A percentile compares a stretch with the other conserved stretches of the same genome.
These are phyloP conservation scores for Trachymyrmex cornetzi DNA, from an alignment of 1,140 invertebrate genomes.

Conservation along the genomic window DNA sequence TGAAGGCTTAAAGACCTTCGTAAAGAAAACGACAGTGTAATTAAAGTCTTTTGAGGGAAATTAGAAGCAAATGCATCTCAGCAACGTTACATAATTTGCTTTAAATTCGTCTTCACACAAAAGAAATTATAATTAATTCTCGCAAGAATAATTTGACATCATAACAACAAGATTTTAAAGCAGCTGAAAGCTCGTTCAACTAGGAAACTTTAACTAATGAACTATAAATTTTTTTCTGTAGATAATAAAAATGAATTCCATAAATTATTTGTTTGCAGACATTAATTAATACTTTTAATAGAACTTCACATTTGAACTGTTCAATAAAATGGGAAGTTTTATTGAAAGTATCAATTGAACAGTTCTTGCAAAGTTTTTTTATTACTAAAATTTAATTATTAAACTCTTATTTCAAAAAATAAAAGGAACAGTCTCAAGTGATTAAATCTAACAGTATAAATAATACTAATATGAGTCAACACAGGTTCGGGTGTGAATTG, in stretches of 20 bases:
- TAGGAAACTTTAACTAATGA: not conserved
- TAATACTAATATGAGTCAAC: no score
- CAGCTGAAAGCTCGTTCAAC: not conserved
- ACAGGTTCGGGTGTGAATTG: no score
- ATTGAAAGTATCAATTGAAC: no score
- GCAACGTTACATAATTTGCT: not conserved
- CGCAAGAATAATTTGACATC: not conserved
- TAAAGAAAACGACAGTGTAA: not conserved
- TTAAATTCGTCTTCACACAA: not conserved
- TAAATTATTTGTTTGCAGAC: not conserved
- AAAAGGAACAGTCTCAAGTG: no score
- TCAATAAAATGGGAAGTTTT: no score
- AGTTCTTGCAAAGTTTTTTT: not conserved
- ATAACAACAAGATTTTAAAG: not conserved
- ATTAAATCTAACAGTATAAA: no score
- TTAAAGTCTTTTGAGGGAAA: not conserved
- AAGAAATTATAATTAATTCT: conserved; percentile 1
- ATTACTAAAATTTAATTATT: not conserved
- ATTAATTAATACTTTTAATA: not conserved
- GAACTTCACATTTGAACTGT: not conserved
- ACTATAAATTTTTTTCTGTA: not conserved
- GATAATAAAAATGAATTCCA: not conserved
- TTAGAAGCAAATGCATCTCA: not conserved
- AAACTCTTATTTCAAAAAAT: not conserved
- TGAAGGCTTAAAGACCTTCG: conserved; percentile 17